Base-by-base conservation (phyloP, 1,140 invertebrate species). In the Zaprionus kolodkinae region DNA sequence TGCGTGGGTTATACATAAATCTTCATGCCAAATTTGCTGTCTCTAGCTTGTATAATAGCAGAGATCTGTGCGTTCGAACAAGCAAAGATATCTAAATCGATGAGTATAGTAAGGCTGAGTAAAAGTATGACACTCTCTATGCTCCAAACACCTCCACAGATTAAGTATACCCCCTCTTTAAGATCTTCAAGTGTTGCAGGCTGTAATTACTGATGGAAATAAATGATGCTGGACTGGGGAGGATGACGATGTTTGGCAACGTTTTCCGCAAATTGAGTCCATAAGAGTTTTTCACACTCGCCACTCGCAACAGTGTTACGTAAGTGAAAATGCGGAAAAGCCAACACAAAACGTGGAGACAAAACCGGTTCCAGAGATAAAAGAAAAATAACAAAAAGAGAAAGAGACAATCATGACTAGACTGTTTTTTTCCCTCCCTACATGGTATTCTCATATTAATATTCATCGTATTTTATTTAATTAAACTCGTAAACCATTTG, bases 321-420 rank as follows among this genome's bases (percentile, higher is more conserved):
- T 63, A 74, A 74, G 59, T 40, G 52, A 65, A 65, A 74, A 74
- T 63, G 66, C 66, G 66, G 66, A 74, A 74, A 52, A 74, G 17
- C 40, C 64, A 67, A 56, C 10, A 52, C 17, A 1, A 13, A 25
- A 17, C 13, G 27, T 13, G 45, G 45, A 11, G 45, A 21, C 43
- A n/a, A 57, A 63, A 70, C 68, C 68, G 11, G 70, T 68, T 61
- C 12, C 30, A 61, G 56, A 54, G 25, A 40, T n/a, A n/a, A n/a
- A n/a, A n/a, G n/a, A n/a, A n/a, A n/a, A n/a, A n/a, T n/a, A 38
- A 30, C 27, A 30, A 60, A 10, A n/a, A 13, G 11, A 15, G 30
- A 21, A 17, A 45, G 40, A 45, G 7, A 45, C n/a, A 45, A 67
- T 30, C 38, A 56, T 68, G 69, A 65, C 40, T 73, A 30, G 48